phyloP scores from a whole-genome alignment of 2,797 vertebrate genomes.

The Capromys pilorides region DNA sequence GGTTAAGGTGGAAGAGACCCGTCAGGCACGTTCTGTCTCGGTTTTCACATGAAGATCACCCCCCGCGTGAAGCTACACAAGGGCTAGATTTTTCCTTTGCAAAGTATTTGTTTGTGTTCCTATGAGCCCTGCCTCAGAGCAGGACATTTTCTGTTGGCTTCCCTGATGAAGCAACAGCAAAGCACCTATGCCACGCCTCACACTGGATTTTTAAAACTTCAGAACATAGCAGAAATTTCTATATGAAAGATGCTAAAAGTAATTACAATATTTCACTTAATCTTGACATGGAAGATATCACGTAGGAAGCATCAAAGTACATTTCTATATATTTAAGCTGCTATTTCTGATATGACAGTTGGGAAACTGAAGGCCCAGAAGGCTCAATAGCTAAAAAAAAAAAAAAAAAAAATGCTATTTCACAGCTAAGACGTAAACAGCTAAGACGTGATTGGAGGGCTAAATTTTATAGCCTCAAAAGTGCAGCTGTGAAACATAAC shows the following conservation, averaged over 20 bases:
- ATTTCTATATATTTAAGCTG: slow-evolving; percentile 58
- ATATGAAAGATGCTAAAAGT: slow-evolving; percentile 46
- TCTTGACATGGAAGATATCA: slow-evolving; percentile 29
- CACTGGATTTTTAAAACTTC: slow-evolving; percentile 12
- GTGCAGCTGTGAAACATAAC: slow-evolving; percentile 72
- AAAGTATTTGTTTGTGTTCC: slow-evolving; percentile 13
- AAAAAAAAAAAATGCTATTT: slow-evolving; percentile 73
- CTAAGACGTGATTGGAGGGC: slow-evolving; percentile 58
- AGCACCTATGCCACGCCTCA: neutral
- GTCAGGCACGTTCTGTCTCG: neutral
- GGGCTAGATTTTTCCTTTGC: neutral
- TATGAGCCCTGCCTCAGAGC: neutral
- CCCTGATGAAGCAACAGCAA: neutral
- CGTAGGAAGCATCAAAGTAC: slow-evolving; percentile 21
- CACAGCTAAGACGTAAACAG: slow-evolving; percentile 75
- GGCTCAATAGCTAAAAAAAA: slow-evolving; percentile 71
- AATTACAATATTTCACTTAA: slow-evolving; percentile 58
- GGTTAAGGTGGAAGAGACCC: neutral
- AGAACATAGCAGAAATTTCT: slow-evolving; percentile 1
- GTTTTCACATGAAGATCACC: neutral
- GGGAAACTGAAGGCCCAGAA: slow-evolving; percentile 56
- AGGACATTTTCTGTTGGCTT: neutral
- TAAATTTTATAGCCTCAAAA: slow-evolving; percentile 71
- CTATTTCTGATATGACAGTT: slow-evolving; percentile 68
- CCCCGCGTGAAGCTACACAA: neutral